Evolutionary conservation across 1,140 invertebrate genomes (phyloP), one percentile per base, ranked within the genome.

Genomic region (Anthonomus grandis): DNA sequence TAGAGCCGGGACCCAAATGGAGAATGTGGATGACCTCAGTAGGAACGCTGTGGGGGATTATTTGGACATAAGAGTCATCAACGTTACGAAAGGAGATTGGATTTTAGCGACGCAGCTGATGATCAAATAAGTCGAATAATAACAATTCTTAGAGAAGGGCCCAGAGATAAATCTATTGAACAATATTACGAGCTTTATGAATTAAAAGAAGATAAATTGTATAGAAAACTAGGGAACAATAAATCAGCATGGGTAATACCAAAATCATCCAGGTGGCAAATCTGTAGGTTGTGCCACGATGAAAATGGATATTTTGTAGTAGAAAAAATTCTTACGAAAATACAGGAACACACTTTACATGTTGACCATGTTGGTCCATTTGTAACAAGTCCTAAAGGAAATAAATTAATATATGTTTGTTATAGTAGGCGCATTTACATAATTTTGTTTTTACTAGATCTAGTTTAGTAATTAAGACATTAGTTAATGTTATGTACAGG

Each of bases 251-350:
- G 66, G 67, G 36, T 69, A 0, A 66, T 72, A n/a, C 72, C 72
- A 0, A 53, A 53, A 53, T 62, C 63, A 4, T 55, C 64, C 3
- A 44, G 68, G 6, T 65, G 61, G 41, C 61, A 70, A 17, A 49
- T 72, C 12, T 39, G 69, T 17, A 55, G 64, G 41, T 42, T 51
- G 34, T 64, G 62, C 44, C 69, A 74, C 49, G 70, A 71, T 25
- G 61, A 69, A 22, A 47, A 67, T 3, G 68, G 68, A 1, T 69
- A 72, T 45, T 71, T 63, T 31, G 65, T 61, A 0, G 57, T 66
- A 19, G 67, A 70, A 10, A 71, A 70, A 53, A 71, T 63, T 1
- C 22, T 70, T 9, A 13, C 62, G 23, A 64, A 65, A 6, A 50
- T 70, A 3, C 47, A 41, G 5, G 54, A 69, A 42, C 19, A 56